These are phyloP conservation scores for Seriola rivoliana DNA, from an alignment of 2,113 vertebrate species.

Conservation along the genomic window DNA sequence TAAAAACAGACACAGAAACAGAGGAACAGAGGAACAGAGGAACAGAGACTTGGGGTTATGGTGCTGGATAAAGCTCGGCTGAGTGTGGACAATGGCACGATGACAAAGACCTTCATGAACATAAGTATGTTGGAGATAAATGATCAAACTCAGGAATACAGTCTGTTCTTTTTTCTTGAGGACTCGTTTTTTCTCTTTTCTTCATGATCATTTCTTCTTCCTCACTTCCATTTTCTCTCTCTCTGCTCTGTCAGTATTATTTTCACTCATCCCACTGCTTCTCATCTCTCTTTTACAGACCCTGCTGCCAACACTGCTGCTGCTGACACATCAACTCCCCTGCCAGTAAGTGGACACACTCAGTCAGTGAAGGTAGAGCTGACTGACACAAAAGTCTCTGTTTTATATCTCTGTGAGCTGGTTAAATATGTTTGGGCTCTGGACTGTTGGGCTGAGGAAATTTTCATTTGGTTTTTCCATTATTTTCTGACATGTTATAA, in stretches of 20 bases:
- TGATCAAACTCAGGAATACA: background rate
- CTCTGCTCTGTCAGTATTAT: background rate
- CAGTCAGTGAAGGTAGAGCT: too few relatives aligned
- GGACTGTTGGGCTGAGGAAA: background rate
- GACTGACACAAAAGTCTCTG: background rate
- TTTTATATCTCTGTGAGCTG: background rate
- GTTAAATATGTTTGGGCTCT: background rate
- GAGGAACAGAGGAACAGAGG: background rate
- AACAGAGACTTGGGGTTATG: conserved; percentile 1
- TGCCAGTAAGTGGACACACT: conserved; percentile 53
- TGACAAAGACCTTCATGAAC: conserved; percentile 45
- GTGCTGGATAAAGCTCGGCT: conserved; percentile 27
- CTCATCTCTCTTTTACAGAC: conserved; percentile 34
- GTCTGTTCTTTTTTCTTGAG: background rate
- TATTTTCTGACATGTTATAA: too few relatives aligned
- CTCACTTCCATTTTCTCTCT: background rate
- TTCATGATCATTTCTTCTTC: background rate
- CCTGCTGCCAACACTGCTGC: conserved; percentile 28
- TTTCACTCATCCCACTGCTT: background rate
- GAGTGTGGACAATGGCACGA: conserved; percentile 59
- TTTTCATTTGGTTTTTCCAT: background rate
- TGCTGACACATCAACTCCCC: conserved; percentile 16
- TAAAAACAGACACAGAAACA: background rate
- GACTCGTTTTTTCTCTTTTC: background rate
- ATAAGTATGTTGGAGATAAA: conserved; percentile 51